phyloP scores from a whole-genome alignment of 2,113 vertebrate genomes.

The Ploceus nigricollis region DNA sequence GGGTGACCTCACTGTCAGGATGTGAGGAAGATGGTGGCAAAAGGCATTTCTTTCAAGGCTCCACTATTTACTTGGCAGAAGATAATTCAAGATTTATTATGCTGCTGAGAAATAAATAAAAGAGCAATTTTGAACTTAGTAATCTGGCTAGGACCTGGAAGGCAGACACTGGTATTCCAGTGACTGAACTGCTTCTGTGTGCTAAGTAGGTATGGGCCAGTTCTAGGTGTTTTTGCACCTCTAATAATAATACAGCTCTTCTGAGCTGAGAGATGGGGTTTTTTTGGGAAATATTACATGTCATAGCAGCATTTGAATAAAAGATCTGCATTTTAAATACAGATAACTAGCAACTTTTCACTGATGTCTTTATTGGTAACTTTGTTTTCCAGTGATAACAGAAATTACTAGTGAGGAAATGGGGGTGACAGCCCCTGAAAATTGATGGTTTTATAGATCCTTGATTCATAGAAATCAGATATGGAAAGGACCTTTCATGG shows the following conservation, averaged over 20 bases:
- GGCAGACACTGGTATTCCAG: neutral
- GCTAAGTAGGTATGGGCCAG: neutral
- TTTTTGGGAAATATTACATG: neutral
- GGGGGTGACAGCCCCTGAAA: neutral
- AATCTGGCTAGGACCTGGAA: neutral
- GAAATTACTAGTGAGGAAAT: neutral
- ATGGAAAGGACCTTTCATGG: neutral
- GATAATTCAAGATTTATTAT: neutral
- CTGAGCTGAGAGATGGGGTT: neutral
- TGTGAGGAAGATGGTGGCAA: neutral
- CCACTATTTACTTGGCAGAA: neutral
- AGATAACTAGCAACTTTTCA: neutral
- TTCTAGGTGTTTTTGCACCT: neutral
- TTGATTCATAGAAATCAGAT: neutral
- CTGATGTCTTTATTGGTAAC: neutral
- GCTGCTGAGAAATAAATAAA: neutral
- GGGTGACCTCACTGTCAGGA: slow-evolving; percentile 13
- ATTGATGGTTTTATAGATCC: neutral
- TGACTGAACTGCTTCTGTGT: neutral
- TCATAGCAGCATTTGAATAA: neutral
- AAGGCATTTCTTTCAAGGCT: neutral
- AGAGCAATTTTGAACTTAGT: neutral
- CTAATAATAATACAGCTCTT: neutral
- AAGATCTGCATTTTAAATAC: neutral
- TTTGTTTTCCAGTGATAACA: neutral